phyloP scores from a whole-genome alignment of 2,113 vertebrate genomes.

The Phalacrocorax carbo region DNA sequence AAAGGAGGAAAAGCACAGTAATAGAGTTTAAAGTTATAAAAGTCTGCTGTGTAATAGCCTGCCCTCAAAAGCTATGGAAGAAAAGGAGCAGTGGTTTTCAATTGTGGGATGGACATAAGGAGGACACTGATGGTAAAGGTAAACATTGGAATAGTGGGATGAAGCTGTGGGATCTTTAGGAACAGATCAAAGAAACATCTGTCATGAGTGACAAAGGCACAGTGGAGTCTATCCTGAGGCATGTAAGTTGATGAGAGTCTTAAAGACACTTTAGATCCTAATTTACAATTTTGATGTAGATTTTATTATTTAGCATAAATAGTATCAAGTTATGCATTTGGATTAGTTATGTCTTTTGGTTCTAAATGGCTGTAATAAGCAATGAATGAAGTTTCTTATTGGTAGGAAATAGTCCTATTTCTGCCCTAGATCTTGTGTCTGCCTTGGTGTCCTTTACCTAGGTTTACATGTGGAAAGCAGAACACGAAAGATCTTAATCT shows the following conservation, averaged over 20 bases:
- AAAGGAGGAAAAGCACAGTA: neutral
- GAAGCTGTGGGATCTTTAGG: neutral
- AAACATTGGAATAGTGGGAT: neutral
- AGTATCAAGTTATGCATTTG: neutral
- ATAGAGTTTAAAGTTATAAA: neutral
- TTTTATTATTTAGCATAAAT: neutral
- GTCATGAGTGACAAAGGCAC: neutral
- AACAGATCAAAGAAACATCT: neutral
- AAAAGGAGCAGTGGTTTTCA: neutral
- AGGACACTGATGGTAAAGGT: neutral
- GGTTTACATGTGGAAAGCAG: neutral
- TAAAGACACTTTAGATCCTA: neutral
- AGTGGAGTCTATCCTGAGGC: neutral
- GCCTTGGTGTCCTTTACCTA: neutral
- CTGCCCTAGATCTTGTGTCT: neutral
- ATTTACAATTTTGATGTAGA: neutral
- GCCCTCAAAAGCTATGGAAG: neutral
- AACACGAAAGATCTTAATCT: neutral
- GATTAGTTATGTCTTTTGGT: neutral
- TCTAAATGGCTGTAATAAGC: neutral
- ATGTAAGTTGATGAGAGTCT: neutral
- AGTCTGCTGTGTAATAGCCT: neutral
- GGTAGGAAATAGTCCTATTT: neutral
- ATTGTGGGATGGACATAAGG: neutral
- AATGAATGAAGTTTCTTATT: neutral